Evolutionary conservation across 2,888 invertebrate species (phyloP), one percentile per base, ranked within the genome.

Genomic region (Apodemia mormo): DNA sequence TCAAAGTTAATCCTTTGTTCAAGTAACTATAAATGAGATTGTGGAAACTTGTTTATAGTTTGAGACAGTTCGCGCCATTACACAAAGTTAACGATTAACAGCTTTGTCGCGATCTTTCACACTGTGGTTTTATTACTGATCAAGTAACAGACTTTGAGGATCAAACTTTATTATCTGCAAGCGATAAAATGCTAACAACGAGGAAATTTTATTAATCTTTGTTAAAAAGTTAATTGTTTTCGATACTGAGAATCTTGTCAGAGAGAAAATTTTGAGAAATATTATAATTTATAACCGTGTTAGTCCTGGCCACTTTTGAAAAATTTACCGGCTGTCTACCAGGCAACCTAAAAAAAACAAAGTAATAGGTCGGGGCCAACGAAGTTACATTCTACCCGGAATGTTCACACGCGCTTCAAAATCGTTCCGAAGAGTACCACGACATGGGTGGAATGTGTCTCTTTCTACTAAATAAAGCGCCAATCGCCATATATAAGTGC

Each of bases 111-210:
- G 33, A 37, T 64, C 61, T 64, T 64, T 64, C 61, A 64, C 61
- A 64, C 61, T 64, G 64, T 64, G 64, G 64, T 64, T 64, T 64
- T 64, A 64, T 64, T 64, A 64, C 64, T 64, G 64, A 64, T 64
- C 64, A 64, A 64, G 64, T 64, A 64, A 64, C 64, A 64, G 64
- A 64, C 64, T 64, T 64, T 37, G 33, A 64, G 33, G 14, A n/a
- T 54, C 54, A 54, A 64, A 64, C 64, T 64, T 64, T 64, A 64
- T 64, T 64, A 64, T 64, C 64, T 64, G 37, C 64, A 64, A 64
- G 64, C 37, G 64, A 64, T 64, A 64, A 64, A 64, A 64, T 33
- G 14, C 37, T 64, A 37, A 64, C 61, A 61, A 61, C 64, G n/a
- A 8, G 10, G 64, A 7, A 61, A 61, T 30, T 30, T 61, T 33